Conservation (phyloP, 2,113 vertebrate species). For the Leptobrachium ailaonicum region DNA sequence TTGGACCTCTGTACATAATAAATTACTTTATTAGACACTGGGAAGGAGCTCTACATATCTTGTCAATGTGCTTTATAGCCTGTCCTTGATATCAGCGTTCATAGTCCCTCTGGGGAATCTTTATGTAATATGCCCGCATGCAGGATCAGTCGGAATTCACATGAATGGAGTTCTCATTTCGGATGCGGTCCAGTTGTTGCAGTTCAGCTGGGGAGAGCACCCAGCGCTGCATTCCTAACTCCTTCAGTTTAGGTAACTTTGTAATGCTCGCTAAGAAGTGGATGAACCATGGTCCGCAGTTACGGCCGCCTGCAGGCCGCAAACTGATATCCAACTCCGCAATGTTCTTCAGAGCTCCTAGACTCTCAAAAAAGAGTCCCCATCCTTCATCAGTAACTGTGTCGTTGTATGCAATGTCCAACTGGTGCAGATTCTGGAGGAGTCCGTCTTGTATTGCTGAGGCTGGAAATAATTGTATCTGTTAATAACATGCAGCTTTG, state of each 20-base stretch:
- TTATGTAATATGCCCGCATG: no score
- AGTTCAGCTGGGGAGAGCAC: conserved; percentile 56
- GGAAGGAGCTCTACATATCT: no score
- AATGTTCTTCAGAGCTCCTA: conserved; percentile 68
- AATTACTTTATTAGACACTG: no score
- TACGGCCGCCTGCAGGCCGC: conserved; percentile 58
- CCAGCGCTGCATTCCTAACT: conserved; percentile 77
- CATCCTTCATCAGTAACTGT: conserved; percentile 69
- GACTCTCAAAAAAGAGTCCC: conserved; percentile 65
- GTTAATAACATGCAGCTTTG: no score
- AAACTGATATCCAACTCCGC: conserved; percentile 80
- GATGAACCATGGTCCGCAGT: conserved; percentile 71
- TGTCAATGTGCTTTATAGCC: no score
- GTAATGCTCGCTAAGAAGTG: conserved; percentile 67
- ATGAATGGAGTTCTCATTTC: conserved; percentile 59
- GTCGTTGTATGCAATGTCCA: conserved; percentile 84
- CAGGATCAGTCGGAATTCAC: conserved; percentile 66
- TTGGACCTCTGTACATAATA: no score
- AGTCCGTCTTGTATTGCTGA: conserved; percentile 57
- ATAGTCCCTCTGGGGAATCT: no score
- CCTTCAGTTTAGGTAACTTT: conserved; percentile 65
- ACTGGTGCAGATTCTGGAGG: conserved; percentile 64
- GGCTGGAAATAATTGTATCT: conserved; percentile 61
- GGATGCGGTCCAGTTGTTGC: conserved; percentile 62
- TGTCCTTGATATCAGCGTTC: no score